Evolutionary conservation across 2,888 invertebrate genomes (phyloP).

Genomic region (Gortyna flavago): DNA sequence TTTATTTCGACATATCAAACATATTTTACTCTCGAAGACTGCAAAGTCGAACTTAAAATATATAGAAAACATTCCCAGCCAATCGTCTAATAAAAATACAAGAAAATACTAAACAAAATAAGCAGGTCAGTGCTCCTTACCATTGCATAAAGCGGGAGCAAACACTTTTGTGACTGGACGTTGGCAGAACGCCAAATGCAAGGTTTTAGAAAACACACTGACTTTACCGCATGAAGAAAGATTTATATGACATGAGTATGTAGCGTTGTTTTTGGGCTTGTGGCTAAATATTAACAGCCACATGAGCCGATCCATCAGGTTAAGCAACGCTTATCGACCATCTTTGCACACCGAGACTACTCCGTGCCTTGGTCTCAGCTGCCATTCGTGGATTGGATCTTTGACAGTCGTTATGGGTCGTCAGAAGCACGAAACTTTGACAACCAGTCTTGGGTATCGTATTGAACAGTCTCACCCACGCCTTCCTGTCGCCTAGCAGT

Average conservation of each 20-base stretch:
- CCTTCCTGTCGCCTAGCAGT: neutral
- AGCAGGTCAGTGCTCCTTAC: constrained; percentile 39
- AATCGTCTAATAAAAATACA: neutral
- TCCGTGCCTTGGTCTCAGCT: too few relatives aligned
- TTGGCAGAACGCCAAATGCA: constrained; percentile 53
- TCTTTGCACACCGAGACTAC: too few relatives aligned
- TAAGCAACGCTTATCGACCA: too few relatives aligned
- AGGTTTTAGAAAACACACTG: constrained; percentile 31
- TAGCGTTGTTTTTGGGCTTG: neutral
- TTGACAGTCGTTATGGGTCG: too few relatives aligned
- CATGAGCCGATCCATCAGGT: too few relatives aligned
- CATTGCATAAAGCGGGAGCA: constrained; percentile 30
- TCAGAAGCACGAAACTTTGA: too few relatives aligned
- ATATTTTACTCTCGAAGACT: constrained; percentile 13
- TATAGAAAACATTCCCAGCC: constrained; percentile 11
- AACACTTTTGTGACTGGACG: constrained; percentile 43
- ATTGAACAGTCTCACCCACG: too few relatives aligned
- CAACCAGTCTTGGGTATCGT: too few relatives aligned
- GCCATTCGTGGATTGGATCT: too few relatives aligned
- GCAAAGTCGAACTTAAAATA: constrained; percentile 12
- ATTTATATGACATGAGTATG: constrained; percentile 10
- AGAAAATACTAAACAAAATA: constrained; percentile 25
- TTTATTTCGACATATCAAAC: constrained; percentile 2
- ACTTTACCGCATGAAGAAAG: neutral
- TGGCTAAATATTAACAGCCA: too few relatives aligned